Base-by-base conservation (phyloP, 2,797 vertebrate species). In the Diceros bicornis region DNA sequence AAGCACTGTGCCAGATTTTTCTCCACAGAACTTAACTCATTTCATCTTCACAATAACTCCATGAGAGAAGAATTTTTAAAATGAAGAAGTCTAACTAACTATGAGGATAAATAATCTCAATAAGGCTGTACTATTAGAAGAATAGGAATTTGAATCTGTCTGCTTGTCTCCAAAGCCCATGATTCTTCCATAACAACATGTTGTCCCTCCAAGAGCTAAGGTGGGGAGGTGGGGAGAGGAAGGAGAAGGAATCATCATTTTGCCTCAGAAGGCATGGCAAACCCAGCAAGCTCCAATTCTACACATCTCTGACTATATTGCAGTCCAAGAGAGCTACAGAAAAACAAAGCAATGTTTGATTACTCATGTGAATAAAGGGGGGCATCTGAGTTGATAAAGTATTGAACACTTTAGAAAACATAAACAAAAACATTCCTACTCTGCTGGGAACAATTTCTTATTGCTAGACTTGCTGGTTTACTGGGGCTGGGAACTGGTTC, bases 201-300 rank as follows among this genome's bases (percentile, higher is more conserved):
- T 2, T 75, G 57, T 74, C 57, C 90, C 78, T 71, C 13, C 8
- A 89, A 59, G 44, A 87, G 8, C 41, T 41, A 41, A 41, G 41
- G 41, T 41, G 41, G 41, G 4, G 41, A 41, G 41, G 41, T 41
- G 41, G 41, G 41, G 41, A 41, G 4, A 41, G 41, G 41, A 41
- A 41, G 41, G 4, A 41, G 4, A 41, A 41, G 41, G n/a, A 61
- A 55, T 23, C 52, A 94, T 71, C n/a, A 87, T 37, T 87, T 95
- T 91, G 34, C 52, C 88, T 92, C n/a, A 91, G 79, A 94, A 89
- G n/a, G 37, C 50, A 79, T 95, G 62, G 66, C 64, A 97, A 96
- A 97, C 21, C 11, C 41, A 92, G 72, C 8, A 91, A 69, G 55
- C 29, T 12, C 62, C 57, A 25, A 81, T 62, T 91, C 47, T 82